Evolutionary conservation across 2,797 vertebrate species (phyloP).

Genomic region (Oreonectes daqikongensis): DNA sequence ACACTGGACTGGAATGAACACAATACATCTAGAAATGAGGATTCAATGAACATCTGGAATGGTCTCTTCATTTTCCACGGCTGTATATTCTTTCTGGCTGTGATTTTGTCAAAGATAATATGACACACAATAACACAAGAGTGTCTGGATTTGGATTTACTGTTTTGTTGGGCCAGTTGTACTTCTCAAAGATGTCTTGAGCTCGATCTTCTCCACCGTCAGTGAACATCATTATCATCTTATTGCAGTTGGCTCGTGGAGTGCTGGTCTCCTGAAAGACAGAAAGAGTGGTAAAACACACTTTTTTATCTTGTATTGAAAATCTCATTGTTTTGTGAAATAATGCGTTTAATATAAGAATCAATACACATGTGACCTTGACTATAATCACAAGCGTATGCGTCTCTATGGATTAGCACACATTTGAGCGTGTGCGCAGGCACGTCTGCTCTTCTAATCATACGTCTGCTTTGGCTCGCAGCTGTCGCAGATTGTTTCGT

Average conservation of each 20-base stretch:
- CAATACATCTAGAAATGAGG: too few species aligned
- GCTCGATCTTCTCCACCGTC: slow-evolving; percentile 95
- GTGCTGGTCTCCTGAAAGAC: slow-evolving; percentile 82
- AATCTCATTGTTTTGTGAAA: too few species aligned
- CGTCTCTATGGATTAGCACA: neutral
- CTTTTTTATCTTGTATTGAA: too few species aligned
- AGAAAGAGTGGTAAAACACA: neutral
- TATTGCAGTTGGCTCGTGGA: slow-evolving; percentile 97
- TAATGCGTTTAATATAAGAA: too few species aligned
- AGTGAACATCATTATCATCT: slow-evolving; percentile 99
- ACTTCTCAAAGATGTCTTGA: slow-evolving; percentile 96
- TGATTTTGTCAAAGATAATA: neutral
- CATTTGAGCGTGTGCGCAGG: neutral
- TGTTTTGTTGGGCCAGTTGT: slow-evolving; percentile 99
- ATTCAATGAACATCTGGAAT: too few species aligned
- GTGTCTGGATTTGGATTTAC: slow-evolving; percentile 65
- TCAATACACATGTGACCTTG: neutral
- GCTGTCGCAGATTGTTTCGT: slow-evolving; percentile 38
- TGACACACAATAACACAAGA: too few species aligned
- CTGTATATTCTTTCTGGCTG: too few species aligned
- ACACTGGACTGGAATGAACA: too few species aligned
- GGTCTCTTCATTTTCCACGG: too few species aligned
- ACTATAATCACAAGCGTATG: neutral
- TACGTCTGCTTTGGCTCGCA: slow-evolving; percentile 39
- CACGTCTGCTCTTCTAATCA: slow-evolving; percentile 48